A percentile compares a stretch with the other conserved stretches of the same genome.
phyloP scores from a whole-genome alignment of 2,113 vertebrate genomes.

The Peromyscus californicus region DNA sequence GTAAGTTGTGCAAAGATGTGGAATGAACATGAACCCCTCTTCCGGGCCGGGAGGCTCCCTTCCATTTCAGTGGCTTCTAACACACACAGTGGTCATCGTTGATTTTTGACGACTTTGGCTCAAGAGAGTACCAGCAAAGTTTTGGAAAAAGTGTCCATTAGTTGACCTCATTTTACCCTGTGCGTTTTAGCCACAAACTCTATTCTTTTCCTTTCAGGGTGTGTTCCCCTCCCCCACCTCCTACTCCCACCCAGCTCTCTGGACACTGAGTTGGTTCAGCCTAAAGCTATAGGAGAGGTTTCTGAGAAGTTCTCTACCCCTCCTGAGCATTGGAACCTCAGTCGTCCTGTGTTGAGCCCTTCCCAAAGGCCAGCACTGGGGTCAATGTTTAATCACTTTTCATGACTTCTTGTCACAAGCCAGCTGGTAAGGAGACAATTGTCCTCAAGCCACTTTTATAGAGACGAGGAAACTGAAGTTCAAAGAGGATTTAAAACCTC shows the following conservation, averaged over 20 bases:
- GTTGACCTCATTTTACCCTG: neutral
- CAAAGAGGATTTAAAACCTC: neutral
- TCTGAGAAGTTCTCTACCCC: neutral
- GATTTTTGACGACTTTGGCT: neutral
- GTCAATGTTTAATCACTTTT: neutral
- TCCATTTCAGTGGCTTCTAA: neutral
- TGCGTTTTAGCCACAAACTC: neutral
- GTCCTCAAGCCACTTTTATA: neutral
- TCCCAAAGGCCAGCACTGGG: neutral
- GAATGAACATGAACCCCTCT: neutral
- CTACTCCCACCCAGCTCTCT: neutral
- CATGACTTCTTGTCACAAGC: neutral
- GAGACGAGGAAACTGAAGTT: neutral
- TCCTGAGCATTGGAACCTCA: neutral
- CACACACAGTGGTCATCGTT: fast-evolving
- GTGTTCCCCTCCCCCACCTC: fast-evolving
- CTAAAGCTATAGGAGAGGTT: neutral
- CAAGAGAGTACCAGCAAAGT: neutral
- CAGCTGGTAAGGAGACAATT: neutral
- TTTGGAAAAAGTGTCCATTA: neutral
- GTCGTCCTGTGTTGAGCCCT: fast-evolving
- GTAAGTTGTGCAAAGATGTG: neutral
- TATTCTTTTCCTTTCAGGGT: neutral
- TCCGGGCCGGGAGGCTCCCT: too few species aligned
- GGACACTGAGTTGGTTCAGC: too few species aligned